Base-by-base conservation (phyloP, 2,797 vertebrate species). In the Numenius phaeopus region DNA sequence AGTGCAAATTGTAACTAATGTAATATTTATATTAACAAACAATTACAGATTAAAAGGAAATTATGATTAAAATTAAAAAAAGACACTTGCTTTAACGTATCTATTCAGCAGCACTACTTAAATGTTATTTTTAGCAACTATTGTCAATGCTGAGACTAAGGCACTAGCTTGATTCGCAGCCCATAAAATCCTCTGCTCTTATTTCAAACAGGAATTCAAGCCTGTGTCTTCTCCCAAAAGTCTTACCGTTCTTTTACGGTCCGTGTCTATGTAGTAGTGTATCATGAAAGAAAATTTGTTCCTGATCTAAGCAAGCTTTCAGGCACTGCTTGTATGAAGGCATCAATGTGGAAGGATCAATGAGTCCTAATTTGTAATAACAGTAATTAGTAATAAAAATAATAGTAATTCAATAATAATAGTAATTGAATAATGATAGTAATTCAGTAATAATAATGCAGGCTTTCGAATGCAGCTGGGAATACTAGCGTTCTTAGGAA, bases 41-140 rank as follows among this genome's bases (percentile, higher is more conserved):
- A 90, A 47, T 84, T 94, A 44, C 24, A 73, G 54, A 54, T 84
- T 70, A 50, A 92, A 83, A 87, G n/a, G 67, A 83, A 94, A 80
- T 89, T 50, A 73, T 52, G 7, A 71, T 77, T 55, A 79, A 81
- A 80, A 64, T 29, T 65, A 55, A 84, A 54, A 49, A 61, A 90
- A 83, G 54, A 26, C 29, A 62, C 9, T 70, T 83, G n/a, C 65
- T 64, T 62, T 71, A 62, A n/a, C 10, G 3, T 44, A 14, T 82
- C 46, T 84, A 1, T 72, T 69, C 66, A 94, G 55, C 81, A 86
- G 37, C 58, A 24, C 32, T 82, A 23, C 49, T 50, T 71, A 39
- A 34, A 42, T 2, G 2, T 83, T 82, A 58, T 86, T 95, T 94
- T 78, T 46, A 67, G 55, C 30, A 46, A 0, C 59, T 44, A n/a